Conservation (phyloP, 2,888 invertebrate species). For the Deilephila porcellus region DNA sequence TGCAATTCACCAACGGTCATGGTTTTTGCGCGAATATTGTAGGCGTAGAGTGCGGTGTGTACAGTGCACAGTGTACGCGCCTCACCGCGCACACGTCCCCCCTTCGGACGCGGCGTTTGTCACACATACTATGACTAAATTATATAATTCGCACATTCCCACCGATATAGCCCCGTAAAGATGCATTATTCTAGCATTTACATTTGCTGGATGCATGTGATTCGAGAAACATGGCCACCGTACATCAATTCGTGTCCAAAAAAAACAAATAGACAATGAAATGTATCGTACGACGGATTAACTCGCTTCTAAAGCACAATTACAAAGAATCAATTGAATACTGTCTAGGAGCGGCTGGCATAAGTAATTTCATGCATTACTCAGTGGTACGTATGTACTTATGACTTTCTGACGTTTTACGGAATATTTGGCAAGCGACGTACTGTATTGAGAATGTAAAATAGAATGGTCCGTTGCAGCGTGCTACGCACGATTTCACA, state of each 20-base stretch:
- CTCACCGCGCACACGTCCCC: constrained; percentile 63
- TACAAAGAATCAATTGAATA: constrained; percentile 75
- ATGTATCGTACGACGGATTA: constrained; percentile 65
- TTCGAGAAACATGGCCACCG: constrained; percentile 83
- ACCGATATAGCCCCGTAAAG: constrained; percentile 66
- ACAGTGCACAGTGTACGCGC: constrained; percentile 50
- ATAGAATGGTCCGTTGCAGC: constrained; percentile 68
- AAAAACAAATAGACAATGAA: constrained; percentile 77
- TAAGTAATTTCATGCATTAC: constrained; percentile 82
- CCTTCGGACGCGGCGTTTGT: constrained; percentile 55
- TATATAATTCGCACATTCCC: constrained; percentile 74
- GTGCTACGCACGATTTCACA: constrained; percentile 64
- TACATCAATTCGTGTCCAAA: constrained; percentile 71
- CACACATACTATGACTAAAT: constrained; percentile 63
- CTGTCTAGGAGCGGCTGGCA: constrained; percentile 73
- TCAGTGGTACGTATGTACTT: constrained; percentile 82
- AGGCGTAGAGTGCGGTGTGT: constrained; percentile 59
- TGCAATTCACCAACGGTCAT: constrained; percentile 79
- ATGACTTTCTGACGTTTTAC: constrained; percentile 85
- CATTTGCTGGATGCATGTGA: constrained; percentile 79
- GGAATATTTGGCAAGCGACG: constrained; percentile 84
- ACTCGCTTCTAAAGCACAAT: constrained; percentile 60
- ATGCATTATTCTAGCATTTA: constrained; percentile 67
- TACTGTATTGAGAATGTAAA: constrained; percentile 75
- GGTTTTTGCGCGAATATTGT: constrained; percentile 81